Evolutionary conservation across 1,140 invertebrate species (phyloP), one percentile per base, ranked within the genome.

Genomic region (Pomacea maculata): DNA sequence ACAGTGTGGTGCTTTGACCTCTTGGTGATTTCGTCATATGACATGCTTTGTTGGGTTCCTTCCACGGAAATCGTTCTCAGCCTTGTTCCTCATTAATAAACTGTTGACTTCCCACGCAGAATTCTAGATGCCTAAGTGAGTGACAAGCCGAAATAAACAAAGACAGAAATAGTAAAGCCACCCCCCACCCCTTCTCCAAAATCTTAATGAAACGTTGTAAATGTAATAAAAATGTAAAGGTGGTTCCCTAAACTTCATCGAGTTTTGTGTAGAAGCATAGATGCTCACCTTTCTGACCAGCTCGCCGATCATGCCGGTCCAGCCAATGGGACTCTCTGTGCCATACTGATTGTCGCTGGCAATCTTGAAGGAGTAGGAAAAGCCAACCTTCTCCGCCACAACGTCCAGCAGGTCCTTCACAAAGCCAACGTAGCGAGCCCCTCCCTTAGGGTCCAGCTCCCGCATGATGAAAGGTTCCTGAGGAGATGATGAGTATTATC

Each of bases 291-390:
- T 64, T 55, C 64, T 57, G 8, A 84, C 61, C 14, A 86, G 71
- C 25, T 87, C 84, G 15, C 85, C 86, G 45, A 86, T 83, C 70
- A 86, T 71, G 19, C 86, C 85, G 55, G 21, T 81, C 85, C 86
- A 87, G 1, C 83, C 85, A 21, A 75, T 52, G 55, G 68, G 55
- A 1, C 25, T 25, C 25, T 79, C 45, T 21, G 17, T 8, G 19
- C 85, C 85, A 63, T 82, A 85, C 12, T 65, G 55, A 2, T 74
- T 77, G 65, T 86, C 85, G 17, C 25, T 72, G 9, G 75, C 68
- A 17, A 71, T 57, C 14, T 21, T 25, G 63, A 86, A 83, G 9
- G 68, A 75, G 82, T 83, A 86, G 7, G 73, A 80, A 80, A 85
- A 86, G 17, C 78, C 76, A 0, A 80, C 65, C 67, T 45, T n/a